These are phyloP conservation scores for Neomonachus schauinslandi DNA, from an alignment of 2,113 vertebrate species.

Conservation along the genomic window DNA sequence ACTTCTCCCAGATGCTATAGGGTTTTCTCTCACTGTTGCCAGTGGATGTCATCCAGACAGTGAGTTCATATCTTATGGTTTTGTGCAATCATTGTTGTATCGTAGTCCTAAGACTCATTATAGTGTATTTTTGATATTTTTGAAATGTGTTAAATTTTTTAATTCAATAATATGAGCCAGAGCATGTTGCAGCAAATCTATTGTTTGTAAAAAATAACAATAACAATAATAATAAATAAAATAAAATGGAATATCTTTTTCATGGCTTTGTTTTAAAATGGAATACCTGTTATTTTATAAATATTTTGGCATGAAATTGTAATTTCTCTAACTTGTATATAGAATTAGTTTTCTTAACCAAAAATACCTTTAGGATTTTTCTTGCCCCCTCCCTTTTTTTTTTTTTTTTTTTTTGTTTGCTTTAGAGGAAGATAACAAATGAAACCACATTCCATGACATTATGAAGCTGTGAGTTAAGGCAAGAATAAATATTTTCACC, in stretches of 20 bases:
- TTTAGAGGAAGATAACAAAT: constrained; percentile 21
- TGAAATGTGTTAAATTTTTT: constrained; percentile 84
- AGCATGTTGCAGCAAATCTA: constrained; percentile 81
- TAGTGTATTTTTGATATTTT: constrained; percentile 83
- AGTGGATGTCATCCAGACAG: constrained; percentile 65
- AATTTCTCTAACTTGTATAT: neutral
- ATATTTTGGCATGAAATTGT: constrained; percentile 74
- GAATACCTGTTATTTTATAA: constrained; percentile 73
- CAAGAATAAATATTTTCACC: constrained; percentile 89
- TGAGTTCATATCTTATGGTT: constrained; percentile 76
- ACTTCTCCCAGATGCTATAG: constrained; percentile 59
- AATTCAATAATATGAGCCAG: constrained; percentile 80
- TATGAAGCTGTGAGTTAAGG: constrained; percentile 83
- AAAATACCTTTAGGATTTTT: constrained; percentile 63
- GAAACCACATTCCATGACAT: constrained; percentile 67
- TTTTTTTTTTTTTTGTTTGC: constrained; percentile 49
- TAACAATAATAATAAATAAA: constrained; percentile 78
- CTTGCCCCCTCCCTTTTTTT: constrained; percentile 47
- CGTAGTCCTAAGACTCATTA: constrained; percentile 80
- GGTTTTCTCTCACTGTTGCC: constrained; percentile 76
- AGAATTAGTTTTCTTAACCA: constrained; percentile 65
- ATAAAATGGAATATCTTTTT: constrained; percentile 78
- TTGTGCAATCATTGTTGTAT: constrained; percentile 74
- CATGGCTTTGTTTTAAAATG: constrained; percentile 79
- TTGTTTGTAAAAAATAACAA: constrained; percentile 78